phyloP scores from a whole-genome alignment of 2,888 invertebrate genomes.

The Chymomyza amoena region DNA sequence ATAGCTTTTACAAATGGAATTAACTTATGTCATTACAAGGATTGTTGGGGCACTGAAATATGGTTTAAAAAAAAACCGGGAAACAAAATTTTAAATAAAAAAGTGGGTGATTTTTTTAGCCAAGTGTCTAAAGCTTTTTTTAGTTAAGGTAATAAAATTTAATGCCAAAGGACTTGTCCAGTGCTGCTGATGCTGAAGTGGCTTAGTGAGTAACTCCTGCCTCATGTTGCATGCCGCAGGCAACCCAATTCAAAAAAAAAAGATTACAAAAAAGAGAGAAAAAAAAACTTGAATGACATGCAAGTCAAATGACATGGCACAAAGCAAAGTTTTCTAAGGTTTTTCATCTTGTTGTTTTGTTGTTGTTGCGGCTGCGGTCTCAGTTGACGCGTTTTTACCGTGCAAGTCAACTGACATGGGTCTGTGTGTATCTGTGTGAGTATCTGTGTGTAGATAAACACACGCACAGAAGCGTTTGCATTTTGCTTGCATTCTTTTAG shows the following conservation, averaged over 20 bases:
- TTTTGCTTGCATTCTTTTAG: constrained; percentile 31
- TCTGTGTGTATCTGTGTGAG: constrained; percentile 8
- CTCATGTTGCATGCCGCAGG: too few species aligned
- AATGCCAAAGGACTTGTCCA: background rate
- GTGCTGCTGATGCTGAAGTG: background rate
- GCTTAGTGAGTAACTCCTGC: background rate
- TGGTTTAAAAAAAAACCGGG: too few species aligned
- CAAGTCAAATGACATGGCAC: background rate
- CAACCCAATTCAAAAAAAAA: background rate
- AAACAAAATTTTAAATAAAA: too few species aligned
- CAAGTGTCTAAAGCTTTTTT: too few species aligned
- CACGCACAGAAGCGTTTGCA: background rate
- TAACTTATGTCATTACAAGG: too few species aligned
- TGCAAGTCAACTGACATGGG: constrained; percentile 16
- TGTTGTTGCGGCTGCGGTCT: constrained; percentile 9
- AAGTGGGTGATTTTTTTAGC: too few species aligned
- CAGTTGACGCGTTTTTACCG: background rate
- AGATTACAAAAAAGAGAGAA: too few species aligned
- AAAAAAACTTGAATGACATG: background rate
- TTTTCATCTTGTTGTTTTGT: constrained; percentile 1
- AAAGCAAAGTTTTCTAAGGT: constrained; percentile 1
- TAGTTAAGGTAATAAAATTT: background rate
- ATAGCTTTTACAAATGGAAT: too few species aligned
- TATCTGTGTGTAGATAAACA: background rate
- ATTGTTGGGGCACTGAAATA: too few species aligned